A percentile compares a stretch with the other conserved stretches of the same genome.
Evolutionary conservation across 1,140 invertebrate genomes (phyloP).

Genomic region (Stratiolaelaps scimitus): DNA sequence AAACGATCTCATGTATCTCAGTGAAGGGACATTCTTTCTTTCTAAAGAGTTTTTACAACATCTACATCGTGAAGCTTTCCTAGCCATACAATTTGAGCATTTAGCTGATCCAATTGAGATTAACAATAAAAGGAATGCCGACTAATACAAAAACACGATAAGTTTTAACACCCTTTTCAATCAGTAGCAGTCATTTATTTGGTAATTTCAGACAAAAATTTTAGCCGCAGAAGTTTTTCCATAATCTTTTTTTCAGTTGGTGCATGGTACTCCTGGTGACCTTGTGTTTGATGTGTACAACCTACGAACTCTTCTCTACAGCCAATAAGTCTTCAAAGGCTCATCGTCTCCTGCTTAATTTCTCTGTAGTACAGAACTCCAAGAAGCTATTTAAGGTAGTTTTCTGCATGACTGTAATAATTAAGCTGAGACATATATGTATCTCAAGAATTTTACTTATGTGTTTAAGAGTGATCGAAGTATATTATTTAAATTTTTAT

Average conservation of each 20-base stretch:
- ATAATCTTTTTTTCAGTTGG: slow-evolving; percentile 1
- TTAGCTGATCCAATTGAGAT: no score
- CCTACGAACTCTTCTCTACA: background rate
- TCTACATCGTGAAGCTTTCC: no score
- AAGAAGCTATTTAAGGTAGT: background rate
- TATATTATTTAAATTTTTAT: background rate
- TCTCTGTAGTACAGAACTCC: background rate
- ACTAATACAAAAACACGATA: no score
- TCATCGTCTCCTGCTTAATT: background rate
- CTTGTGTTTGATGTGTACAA: slow-evolving; percentile 1
- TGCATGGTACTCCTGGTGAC: background rate
- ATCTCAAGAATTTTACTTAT: background rate
- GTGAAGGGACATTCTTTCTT: no score
- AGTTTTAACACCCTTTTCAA: no score
- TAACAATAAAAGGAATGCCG: no score
- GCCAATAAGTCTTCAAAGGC: background rate
- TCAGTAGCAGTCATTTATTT: no score
- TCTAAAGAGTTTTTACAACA: no score
- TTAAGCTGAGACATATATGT: background rate
- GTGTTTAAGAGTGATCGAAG: background rate
- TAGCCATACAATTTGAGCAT: no score
- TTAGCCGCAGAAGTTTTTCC: no score
- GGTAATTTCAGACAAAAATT: no score
- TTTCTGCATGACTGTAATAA: background rate
- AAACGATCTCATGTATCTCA: no score